Evolutionary conservation across 2,888 invertebrate genomes (phyloP).

Genomic region (Cacoxenus indagator): DNA sequence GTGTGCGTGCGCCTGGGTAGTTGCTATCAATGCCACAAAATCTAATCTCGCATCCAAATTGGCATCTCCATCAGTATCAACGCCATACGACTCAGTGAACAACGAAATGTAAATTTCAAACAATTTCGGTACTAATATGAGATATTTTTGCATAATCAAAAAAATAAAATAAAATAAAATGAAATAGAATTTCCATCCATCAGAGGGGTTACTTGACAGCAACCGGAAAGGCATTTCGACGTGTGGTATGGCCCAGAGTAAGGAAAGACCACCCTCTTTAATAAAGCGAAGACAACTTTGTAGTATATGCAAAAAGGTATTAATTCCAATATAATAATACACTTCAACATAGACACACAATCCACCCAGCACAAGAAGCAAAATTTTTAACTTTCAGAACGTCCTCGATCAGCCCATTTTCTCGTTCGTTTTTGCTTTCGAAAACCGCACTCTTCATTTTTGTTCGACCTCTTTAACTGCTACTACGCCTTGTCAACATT

Average conservation of each 20-base stretch:
- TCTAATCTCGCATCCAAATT: constrained; percentile 45
- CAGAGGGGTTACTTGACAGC: no score
- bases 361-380: not conserved
- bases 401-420: not conserved
- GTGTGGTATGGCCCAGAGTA: not conserved
- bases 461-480: no score
- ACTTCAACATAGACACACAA: not conserved
- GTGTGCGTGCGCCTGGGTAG: not conserved
- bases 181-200: no score
- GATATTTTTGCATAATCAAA: constrained; percentile 56
- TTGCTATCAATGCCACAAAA: constrained; percentile 38
- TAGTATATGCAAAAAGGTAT: constrained; percentile 2
- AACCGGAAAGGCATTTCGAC: no score
- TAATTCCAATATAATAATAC: constrained; percentile 16
- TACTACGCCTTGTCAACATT: not conserved
- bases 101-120: constrained; percentile 38
- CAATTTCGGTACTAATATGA: constrained; percentile 44
- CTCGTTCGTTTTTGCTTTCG: not conserved
- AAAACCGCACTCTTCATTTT: not conserved
- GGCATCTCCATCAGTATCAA: not conserved
- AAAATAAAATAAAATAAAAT: no score
- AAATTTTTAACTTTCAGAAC: no score
- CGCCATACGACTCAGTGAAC: constrained; percentile 52
- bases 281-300: not conserved
- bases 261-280: not conserved